Conservation (phyloP, 1,140 invertebrate genomes). For the Drosophila sp. region DNA sequence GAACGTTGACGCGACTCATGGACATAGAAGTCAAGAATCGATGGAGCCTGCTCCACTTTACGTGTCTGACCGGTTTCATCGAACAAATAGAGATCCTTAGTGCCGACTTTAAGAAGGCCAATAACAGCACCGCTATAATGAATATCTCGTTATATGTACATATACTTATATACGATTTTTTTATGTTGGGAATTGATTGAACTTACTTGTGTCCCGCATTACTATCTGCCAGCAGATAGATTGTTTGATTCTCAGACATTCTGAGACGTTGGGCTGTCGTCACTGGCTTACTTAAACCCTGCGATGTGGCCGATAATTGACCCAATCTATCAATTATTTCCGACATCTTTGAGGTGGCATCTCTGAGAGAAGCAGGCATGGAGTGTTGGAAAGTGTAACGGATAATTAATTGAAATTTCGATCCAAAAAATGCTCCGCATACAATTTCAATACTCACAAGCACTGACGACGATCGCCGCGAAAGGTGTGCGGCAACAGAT, state of each 20-base stretch:
- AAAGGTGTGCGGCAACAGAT: constrained; percentile 86
- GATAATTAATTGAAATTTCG: constrained; percentile 45
- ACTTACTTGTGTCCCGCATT: constrained; percentile 85
- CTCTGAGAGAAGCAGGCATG: constrained; percentile 82
- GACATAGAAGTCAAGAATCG: constrained; percentile 94
- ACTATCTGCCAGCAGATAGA: constrained; percentile 88
- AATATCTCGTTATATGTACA: not conserved
- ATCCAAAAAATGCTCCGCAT: constrained; percentile 42
- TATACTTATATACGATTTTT: not conserved
- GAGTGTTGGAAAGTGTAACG: constrained; percentile 68
- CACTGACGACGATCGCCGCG: constrained; percentile 85
- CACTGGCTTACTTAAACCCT: constrained; percentile 88
- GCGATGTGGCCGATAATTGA: constrained; percentile 88
- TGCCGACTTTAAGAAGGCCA: constrained; percentile 92
- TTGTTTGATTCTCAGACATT: constrained; percentile 86
- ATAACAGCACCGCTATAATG: constrained; percentile 86
- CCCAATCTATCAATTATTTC: constrained; percentile 89
- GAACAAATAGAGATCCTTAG: constrained; percentile 93
- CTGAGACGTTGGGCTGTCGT: constrained; percentile 88
- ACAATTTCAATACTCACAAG: constrained; percentile 84
- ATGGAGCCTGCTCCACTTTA: constrained; percentile 88
- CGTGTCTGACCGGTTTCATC: constrained; percentile 88
- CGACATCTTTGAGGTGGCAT: constrained; percentile 86
- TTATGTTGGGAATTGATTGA: not conserved
- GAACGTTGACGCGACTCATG: constrained; percentile 90